phyloP scores from a whole-genome alignment of 2,888 invertebrate genomes.

The Lithophane leautieri region DNA sequence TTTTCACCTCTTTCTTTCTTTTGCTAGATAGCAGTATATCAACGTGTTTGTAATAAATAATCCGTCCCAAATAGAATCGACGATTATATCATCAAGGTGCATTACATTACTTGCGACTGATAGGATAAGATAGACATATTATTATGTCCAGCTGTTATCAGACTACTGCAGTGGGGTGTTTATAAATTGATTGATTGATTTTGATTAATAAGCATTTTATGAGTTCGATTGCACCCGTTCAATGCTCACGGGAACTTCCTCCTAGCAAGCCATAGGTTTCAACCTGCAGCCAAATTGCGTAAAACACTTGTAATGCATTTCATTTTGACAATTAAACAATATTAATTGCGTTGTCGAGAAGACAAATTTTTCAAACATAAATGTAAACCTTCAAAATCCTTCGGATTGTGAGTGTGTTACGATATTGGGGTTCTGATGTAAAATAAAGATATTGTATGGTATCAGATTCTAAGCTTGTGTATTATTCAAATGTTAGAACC shows the following conservation, averaged over 20 bases:
- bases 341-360: background rate
- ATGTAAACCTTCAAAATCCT: background rate
- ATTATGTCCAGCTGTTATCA: background rate
- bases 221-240: background rate
- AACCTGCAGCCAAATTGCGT: background rate
- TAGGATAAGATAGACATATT: background rate
- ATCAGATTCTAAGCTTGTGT: background rate
- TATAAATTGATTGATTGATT: constrained; percentile 4
- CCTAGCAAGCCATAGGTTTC: background rate
- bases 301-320: background rate
- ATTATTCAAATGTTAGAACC: constrained; percentile 1
- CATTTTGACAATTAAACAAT: background rate
- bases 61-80: background rate
- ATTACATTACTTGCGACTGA: background rate
- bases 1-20: background rate
- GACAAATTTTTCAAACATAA: background rate
- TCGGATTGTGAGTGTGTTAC: too few species aligned
- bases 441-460: background rate
- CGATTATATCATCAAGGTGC: constrained; percentile 15
- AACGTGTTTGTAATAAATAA: too few species aligned
- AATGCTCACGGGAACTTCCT: background rate
- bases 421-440: background rate
- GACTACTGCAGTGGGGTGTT: background rate
- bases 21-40: background rate
- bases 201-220: background rate